phyloP scores from a whole-genome alignment of 2,888 invertebrate species.

The Drymonia ruficornis region DNA sequence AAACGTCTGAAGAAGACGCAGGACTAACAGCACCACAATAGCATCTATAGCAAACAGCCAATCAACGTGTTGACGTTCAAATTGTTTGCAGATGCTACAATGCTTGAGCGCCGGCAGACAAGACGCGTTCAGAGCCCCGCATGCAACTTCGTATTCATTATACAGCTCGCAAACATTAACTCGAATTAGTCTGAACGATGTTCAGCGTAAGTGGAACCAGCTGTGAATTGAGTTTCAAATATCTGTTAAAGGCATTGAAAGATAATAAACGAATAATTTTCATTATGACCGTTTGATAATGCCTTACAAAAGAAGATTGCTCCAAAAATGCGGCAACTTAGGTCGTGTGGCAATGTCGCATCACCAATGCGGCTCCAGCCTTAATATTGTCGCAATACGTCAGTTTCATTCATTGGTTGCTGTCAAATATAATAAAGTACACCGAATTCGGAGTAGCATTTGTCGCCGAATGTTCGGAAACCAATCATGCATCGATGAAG shows the following conservation, averaged over 20 bases:
- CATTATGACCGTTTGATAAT: too few species aligned
- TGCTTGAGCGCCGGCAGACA: slow-evolving; percentile 2
- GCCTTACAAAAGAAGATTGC: too few species aligned
- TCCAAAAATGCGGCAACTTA: too few species aligned
- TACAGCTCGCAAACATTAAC: slow-evolving; percentile 8
- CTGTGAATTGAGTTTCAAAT: slow-evolving; percentile 7
- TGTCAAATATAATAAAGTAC: too few species aligned
- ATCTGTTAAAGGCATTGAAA: not conserved
- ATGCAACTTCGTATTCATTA: not conserved
- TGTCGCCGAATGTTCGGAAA: too few species aligned
- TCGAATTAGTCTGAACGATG: slow-evolving; percentile 38
- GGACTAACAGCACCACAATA: too few species aligned
- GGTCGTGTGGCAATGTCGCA: too few species aligned
- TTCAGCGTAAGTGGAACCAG: slow-evolving; percentile 7
- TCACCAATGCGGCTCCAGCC: too few species aligned
- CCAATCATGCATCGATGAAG: too few species aligned
- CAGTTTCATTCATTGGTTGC: too few species aligned
- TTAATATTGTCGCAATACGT: too few species aligned
- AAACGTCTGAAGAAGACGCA: slow-evolving; percentile 10
- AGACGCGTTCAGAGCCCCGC: not conserved
- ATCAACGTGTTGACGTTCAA: slow-evolving; percentile 16
- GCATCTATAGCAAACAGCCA: slow-evolving; percentile 16
- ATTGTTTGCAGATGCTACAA: slow-evolving; percentile 16
- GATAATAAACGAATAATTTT: not conserved
- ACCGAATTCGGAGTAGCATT: too few species aligned